These are phyloP conservation scores for Imbricaverruca yamaguchii DNA, from an alignment of 2,888 invertebrate genomes.

Conservation along the genomic window DNA sequence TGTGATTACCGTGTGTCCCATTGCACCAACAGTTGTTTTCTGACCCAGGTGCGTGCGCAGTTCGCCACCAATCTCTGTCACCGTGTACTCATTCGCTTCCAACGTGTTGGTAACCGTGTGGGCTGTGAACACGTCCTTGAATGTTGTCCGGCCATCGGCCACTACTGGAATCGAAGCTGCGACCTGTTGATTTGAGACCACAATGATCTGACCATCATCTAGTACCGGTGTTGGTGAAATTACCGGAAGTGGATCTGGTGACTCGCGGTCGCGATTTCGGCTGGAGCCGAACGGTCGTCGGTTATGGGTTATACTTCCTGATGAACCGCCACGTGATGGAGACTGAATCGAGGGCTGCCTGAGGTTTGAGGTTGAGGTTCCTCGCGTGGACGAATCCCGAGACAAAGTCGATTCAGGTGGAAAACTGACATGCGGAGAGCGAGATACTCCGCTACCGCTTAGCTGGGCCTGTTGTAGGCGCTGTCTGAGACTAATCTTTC, in stretches of 20 bases:
- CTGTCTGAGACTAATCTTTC: background rate
- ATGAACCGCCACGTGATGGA: background rate
- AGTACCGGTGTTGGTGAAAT: constrained; percentile 25
- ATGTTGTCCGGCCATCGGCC: constrained; percentile 29
- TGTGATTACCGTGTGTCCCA: constrained; percentile 25
- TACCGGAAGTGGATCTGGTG: constrained; percentile 29
- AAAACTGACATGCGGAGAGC: background rate
- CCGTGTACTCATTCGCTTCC: constrained; percentile 31
- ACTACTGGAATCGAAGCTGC: constrained; percentile 31
- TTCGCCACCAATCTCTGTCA: constrained; percentile 30
- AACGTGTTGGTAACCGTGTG: constrained; percentile 30
- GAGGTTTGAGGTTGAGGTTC: background rate
- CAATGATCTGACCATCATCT: constrained; percentile 29
- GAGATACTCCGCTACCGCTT: background rate
- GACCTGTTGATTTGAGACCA: constrained; percentile 30
- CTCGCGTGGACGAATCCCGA: constrained; percentile 18
- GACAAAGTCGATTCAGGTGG: background rate
- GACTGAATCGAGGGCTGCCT: background rate
- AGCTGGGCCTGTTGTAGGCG: constrained; percentile 10
- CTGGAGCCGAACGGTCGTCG: background rate
- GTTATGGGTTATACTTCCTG: constrained; percentile 20
- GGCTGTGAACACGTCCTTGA: constrained; percentile 33
- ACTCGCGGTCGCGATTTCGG: constrained; percentile 14
- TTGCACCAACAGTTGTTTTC: constrained; percentile 26
- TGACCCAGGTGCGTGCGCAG: constrained; percentile 27